Evolutionary conservation across 2,113 vertebrate species (phyloP).

Genomic region (Colaptes auratus): DNA sequence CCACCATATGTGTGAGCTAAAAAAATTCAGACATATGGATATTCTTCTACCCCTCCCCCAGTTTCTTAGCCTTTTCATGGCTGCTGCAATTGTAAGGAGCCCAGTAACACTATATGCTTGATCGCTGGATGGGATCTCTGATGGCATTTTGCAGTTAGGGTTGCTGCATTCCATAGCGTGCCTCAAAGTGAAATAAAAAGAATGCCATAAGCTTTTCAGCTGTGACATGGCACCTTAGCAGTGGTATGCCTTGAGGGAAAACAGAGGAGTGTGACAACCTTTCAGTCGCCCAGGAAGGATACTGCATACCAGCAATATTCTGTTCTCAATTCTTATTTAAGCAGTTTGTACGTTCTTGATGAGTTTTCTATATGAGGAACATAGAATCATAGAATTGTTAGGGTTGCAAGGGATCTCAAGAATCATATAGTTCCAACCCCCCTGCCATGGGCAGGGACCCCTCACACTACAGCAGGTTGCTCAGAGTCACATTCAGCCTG

Average conservation of each 20-base stretch:
- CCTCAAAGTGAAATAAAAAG: conserved; percentile 21
- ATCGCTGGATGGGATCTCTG: background rate
- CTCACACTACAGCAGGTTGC: no score
- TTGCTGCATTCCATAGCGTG: background rate
- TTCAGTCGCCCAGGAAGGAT: background rate
- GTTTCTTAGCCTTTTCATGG: conserved; percentile 33
- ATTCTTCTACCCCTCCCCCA: background rate
- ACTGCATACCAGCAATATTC: background rate
- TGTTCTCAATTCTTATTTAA: background rate
- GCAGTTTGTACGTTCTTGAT: rapidly evolving
- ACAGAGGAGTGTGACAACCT: background rate
- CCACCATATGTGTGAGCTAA: conserved; percentile 34
- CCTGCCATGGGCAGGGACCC: no score
- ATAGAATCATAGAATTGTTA: no score
- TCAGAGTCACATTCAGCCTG: no score
- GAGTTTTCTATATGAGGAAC: no score
- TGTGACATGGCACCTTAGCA: background rate
- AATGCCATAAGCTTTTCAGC: conserved; percentile 20
- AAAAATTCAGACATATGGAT: conserved; percentile 23
- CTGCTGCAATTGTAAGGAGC: background rate
- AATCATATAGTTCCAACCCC: no score
- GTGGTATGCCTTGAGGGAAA: background rate
- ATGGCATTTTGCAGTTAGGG: conserved; percentile 43
- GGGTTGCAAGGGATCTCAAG: no score
- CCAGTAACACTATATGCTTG: conserved; percentile 32